A percentile compares a stretch with the other conserved stretches of the same genome.
These are phyloP conservation scores for Guaruba guarouba DNA, from an alignment of 2,113 vertebrate genomes.

Conservation along the genomic window DNA sequence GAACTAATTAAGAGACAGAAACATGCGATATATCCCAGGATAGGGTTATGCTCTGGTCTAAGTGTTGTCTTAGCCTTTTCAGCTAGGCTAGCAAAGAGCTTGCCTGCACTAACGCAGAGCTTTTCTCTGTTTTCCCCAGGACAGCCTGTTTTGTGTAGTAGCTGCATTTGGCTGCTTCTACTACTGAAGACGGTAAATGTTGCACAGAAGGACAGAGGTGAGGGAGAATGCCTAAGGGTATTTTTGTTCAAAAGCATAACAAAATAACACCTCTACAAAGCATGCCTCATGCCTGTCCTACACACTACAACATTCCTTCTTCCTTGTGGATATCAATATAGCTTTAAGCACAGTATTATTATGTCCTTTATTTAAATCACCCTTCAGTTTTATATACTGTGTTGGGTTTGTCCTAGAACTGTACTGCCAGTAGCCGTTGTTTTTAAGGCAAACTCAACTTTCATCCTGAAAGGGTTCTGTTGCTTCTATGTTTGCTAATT, in stretches of 20 bases:
- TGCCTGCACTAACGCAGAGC: not conserved
- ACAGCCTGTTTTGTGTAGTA: slow-evolving; percentile 91
- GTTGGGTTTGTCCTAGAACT: not conserved
- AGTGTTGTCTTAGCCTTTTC: not conserved
- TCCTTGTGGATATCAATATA: not conserved
- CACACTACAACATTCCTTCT: not conserved
- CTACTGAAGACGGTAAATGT: slow-evolving; percentile 75
- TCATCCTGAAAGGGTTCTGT: not conserved
- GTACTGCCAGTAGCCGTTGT: not conserved
- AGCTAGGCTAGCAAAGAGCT: not conserved
- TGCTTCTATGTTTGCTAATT: not conserved
- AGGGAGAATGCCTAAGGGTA: not conserved
- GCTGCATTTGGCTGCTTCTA: slow-evolving; percentile 92
- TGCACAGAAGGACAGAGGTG: not conserved
- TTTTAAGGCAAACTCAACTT: not conserved
- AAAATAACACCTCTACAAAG: not conserved
- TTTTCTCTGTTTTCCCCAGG: slow-evolving; percentile 71
- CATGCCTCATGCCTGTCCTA: not conserved
- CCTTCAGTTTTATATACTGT: not conserved
- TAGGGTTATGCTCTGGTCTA: not conserved
- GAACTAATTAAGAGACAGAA: not conserved
- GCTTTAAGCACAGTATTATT: not conserved
- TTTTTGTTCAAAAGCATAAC: not conserved
- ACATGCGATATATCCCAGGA: not conserved
- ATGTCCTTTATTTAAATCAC: not conserved